Evolutionary conservation across 2,113 vertebrate species (phyloP).

Genomic region (Callospermophilus lateralis): DNA sequence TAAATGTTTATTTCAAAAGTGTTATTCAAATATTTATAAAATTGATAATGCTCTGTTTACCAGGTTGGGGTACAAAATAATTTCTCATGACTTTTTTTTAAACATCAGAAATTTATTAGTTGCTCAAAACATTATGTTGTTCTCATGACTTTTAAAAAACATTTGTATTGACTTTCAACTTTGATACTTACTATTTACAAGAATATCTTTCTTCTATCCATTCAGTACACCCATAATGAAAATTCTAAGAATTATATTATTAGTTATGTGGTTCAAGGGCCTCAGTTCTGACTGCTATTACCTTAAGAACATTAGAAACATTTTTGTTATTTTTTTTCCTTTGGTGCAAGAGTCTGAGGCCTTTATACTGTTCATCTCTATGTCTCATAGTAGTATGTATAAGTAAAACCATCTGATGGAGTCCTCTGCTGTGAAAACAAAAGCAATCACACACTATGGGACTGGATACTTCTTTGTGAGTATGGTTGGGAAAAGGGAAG

Average conservation of each 20-base stretch:
- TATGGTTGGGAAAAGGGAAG: neutral
- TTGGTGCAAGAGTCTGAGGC: neutral
- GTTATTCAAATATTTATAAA: constrained; percentile 74
- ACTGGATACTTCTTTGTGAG: neutral
- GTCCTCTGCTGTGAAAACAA: neutral
- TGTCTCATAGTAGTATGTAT: neutral
- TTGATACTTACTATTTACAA: neutral
- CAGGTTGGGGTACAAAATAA: constrained; percentile 58
- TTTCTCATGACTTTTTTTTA: neutral
- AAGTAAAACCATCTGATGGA: neutral
- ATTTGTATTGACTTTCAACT: neutral
- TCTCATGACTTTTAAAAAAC: neutral
- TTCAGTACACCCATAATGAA: too few relatives aligned
- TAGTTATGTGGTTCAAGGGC: too few relatives aligned
- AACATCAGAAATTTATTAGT: too few relatives aligned
- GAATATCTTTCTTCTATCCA: too few relatives aligned
- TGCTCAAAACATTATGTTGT: neutral
- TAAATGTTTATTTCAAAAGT: constrained; percentile 61
- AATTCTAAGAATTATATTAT: too few relatives aligned
- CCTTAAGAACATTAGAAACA: too few relatives aligned
- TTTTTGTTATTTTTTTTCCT: too few relatives aligned
- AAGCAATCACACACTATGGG: neutral
- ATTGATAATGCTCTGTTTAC: neutral
- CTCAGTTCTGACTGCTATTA: too few relatives aligned
- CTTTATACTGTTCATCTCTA: too few relatives aligned